Conservation (phyloP, 2,888 invertebrate genomes). For the Scaptomyza caliginosa region DNA sequence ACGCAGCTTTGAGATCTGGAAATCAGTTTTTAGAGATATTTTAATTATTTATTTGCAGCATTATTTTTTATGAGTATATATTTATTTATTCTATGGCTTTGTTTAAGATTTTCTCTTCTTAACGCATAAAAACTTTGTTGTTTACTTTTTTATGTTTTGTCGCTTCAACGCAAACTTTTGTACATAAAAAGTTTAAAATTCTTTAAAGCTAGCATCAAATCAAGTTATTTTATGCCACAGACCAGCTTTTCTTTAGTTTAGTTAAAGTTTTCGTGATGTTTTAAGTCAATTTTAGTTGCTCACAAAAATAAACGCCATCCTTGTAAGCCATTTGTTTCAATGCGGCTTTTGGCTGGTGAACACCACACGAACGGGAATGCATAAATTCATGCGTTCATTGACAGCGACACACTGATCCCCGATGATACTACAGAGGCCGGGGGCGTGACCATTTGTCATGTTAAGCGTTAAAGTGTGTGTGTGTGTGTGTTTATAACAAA, state of each 20-base stretch:
- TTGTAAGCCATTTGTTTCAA: constrained; percentile 8
- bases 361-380: constrained; percentile 14
- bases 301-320: not conserved
- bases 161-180: not conserved
- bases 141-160: not conserved
- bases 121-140: not conserved
- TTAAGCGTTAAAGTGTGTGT: constrained; percentile 57
- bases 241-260: not conserved
- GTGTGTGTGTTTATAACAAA: constrained; percentile 22
- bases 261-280: not conserved
- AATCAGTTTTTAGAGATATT: not conserved
- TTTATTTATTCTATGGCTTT: not conserved
- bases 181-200: not conserved
- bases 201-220: not conserved
- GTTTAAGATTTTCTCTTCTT: not conserved
- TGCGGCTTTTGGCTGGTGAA: not conserved
- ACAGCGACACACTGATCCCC: constrained; percentile 26
- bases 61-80: not conserved
- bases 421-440: constrained; percentile 18
- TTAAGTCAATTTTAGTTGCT: not conserved
- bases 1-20: not conserved
- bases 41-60: constrained; percentile 12
- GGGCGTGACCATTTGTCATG: constrained; percentile 73
- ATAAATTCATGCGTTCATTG: constrained; percentile 66
- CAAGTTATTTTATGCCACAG: not conserved